These are phyloP conservation scores for Rhabdornis inornatus DNA, from an alignment of 2,113 vertebrate species.

Conservation along the genomic window DNA sequence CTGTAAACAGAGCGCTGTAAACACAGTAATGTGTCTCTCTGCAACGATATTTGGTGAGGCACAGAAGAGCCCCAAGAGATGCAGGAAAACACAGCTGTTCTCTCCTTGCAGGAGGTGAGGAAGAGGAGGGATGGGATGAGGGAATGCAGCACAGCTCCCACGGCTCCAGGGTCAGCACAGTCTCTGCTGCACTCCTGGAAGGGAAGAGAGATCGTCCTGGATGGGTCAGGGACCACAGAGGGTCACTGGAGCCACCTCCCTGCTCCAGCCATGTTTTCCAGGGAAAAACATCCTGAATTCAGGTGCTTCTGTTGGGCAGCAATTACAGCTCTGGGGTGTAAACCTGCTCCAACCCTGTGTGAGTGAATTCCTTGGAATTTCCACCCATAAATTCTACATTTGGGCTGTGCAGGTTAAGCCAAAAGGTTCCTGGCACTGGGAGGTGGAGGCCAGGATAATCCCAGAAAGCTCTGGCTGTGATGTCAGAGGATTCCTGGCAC, in stretches of 20 bases:
- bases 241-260: neutral
- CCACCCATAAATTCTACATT: neutral
- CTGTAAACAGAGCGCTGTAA: conserved; percentile 43
- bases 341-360: neutral
- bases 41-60: neutral
- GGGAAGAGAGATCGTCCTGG: neutral
- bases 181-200: fast-evolving
- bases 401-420: neutral
- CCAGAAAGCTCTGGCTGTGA: neutral
- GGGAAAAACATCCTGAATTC: neutral
- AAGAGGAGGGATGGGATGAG: neutral
- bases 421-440: neutral
- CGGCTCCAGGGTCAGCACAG: fast-evolving
- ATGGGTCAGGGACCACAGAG: neutral
- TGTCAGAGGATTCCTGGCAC: neutral
- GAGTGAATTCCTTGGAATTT: neutral
- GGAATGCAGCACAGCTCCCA: neutral
- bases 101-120: neutral
- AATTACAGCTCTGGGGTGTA: neutral
- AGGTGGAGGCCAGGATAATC: neutral
- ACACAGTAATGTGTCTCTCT: conserved; percentile 40
- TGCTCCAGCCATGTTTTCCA: neutral
- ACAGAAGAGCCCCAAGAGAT: conserved; percentile 31
- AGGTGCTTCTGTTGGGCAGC: neutral
- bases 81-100: conserved; percentile 51